Conservation (phyloP, 2,888 invertebrate species). For the Dione vanillae region DNA sequence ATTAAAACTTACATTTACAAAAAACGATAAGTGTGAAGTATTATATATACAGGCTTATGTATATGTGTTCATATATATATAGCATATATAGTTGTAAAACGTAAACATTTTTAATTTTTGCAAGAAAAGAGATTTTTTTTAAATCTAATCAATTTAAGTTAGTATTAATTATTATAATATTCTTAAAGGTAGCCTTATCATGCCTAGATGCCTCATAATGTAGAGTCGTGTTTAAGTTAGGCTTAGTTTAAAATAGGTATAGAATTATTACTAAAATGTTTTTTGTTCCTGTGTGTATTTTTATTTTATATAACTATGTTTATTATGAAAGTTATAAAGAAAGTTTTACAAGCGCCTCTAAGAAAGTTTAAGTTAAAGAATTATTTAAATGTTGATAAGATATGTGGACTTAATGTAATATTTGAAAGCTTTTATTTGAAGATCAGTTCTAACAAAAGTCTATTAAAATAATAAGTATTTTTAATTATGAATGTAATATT, state of each 20-base stretch:
- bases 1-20: not conserved
- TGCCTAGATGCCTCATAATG: constrained; percentile 15
- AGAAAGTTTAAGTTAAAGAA: no score
- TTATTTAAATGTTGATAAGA: no score
- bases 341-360: no score
- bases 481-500: no score
- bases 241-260: not conserved
- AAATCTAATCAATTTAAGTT: not conserved
- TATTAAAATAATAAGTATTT: no score
- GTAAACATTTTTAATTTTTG: no score
- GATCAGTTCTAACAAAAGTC: no score
- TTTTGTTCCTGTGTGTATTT: constrained; percentile 9
- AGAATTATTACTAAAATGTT: not conserved
- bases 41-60: not conserved
- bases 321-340: not conserved
- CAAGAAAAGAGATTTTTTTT: no score
- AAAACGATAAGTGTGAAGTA: not conserved
- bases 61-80: not conserved
- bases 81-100: not conserved
- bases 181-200: not conserved
- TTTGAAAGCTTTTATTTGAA: no score
- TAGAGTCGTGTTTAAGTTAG: not conserved
- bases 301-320: not conserved
- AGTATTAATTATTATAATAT: not conserved
- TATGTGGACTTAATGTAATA: no score